phyloP scores from a whole-genome alignment of 2,113 vertebrate species.

The Apteryx owenii region DNA sequence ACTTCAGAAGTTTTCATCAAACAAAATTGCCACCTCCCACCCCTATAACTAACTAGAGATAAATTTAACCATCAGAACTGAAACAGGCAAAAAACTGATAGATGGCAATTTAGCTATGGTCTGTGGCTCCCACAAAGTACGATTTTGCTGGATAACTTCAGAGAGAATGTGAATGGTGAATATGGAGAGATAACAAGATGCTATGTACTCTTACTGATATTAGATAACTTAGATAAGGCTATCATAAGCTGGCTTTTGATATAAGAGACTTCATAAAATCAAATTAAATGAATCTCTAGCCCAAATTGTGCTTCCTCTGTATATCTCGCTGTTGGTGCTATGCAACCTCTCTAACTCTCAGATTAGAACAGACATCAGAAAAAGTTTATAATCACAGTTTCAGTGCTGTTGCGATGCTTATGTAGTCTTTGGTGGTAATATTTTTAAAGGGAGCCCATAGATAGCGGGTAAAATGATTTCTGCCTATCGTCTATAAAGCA shows the following conservation, averaged over 20 bases:
- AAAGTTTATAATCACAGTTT: not conserved
- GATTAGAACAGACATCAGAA: not conserved
- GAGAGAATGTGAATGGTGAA: not conserved
- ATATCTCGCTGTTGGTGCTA: not conserved
- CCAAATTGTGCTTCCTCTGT: not conserved
- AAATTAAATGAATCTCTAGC: not conserved
- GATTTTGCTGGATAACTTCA: not conserved
- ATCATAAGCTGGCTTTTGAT: not conserved
- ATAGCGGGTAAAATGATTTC: not conserved
- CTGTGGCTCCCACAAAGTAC: not conserved
- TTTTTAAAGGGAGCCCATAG: not conserved
- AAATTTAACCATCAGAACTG: constrained; percentile 33
- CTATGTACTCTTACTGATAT: not conserved
- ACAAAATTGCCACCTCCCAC: constrained; percentile 36
- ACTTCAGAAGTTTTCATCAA: constrained; percentile 25
- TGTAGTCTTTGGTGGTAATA: not conserved
- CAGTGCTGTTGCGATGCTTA: not conserved
- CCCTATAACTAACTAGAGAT: not conserved
- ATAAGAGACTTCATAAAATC: not conserved
- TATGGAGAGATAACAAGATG: constrained; percentile 5
- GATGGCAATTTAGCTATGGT: not conserved
- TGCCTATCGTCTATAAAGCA: not conserved
- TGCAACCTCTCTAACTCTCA: not conserved
- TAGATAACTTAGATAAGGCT: not conserved
- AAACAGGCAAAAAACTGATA: not conserved